phyloP scores from a whole-genome alignment of 2,888 invertebrate genomes.

The Horisme vitalbata region DNA sequence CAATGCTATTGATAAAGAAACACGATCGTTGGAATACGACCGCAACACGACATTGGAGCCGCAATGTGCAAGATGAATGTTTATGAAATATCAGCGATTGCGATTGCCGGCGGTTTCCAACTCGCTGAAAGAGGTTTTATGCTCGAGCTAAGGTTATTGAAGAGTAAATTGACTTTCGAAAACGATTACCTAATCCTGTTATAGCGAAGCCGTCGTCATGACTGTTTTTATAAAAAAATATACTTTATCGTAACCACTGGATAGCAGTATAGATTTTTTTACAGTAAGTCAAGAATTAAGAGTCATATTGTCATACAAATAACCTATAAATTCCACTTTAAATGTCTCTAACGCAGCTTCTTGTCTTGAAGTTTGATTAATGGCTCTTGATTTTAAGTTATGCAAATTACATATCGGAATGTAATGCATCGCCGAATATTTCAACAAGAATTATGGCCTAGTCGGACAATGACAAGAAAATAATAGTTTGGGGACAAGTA shows the following conservation, averaged over 20 bases:
- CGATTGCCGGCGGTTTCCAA: conserved; percentile 17
- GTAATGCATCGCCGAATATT: conserved; percentile 30
- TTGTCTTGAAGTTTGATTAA: conserved; percentile 32
- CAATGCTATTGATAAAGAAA: conserved; percentile 27
- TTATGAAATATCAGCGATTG: conserved; percentile 30
- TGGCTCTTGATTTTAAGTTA: conserved; percentile 25
- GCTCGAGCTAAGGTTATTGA: conserved; percentile 10
- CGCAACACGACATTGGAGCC: conserved; percentile 35
- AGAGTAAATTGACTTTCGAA: conserved; percentile 5
- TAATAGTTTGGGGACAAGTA: conserved; percentile 20
- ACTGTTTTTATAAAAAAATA: no score
- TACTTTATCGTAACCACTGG: neutral
- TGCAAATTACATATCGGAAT: conserved; percentile 31
- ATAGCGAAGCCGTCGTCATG: no score
- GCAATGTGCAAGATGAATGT: conserved; percentile 35
- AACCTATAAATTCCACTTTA: conserved; percentile 24
- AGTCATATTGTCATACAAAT: conserved; percentile 5
- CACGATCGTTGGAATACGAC: conserved; percentile 30
- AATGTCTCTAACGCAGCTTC: conserved; percentile 26
- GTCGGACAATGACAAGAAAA: conserved; percentile 15
- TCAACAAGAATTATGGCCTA: conserved; percentile 30
- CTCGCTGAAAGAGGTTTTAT: conserved; percentile 13
- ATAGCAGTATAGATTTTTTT: no score
- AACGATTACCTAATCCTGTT: neutral
- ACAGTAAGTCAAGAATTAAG: neutral